Conservation (phyloP, 2,888 invertebrate genomes). For the Zonitis immaculata region DNA sequence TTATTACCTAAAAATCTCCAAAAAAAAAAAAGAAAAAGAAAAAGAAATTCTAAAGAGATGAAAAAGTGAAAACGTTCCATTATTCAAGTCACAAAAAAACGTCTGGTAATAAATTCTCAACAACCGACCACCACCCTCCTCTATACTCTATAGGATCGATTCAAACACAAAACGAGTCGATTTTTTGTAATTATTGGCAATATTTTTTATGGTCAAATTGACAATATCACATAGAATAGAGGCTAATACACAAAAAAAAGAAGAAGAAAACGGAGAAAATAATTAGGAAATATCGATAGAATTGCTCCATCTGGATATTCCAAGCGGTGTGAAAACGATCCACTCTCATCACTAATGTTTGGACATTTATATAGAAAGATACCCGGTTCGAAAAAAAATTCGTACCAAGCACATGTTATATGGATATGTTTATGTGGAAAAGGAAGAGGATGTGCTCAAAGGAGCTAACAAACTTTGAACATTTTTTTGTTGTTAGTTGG, state of each 20-base stretch:
- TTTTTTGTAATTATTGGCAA: background rate
- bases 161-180: background rate
- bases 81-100: background rate
- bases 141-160: too few relatives aligned
- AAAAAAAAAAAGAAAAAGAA: background rate
- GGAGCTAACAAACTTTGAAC: too few relatives aligned
- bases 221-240: too few relatives aligned
- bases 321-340: slow-evolving; percentile 26
- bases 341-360: slow-evolving; percentile 15
- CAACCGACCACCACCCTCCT: background rate
- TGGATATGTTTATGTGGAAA: too few relatives aligned
- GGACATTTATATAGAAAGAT: too few relatives aligned
- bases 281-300: background rate
- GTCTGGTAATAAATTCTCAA: background rate
- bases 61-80: background rate
- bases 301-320: background rate
- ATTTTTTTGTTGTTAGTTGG: too few relatives aligned
- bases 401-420: slow-evolving; percentile 8
- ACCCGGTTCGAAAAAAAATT: background rate
- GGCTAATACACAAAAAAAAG: slow-evolving; percentile 1
- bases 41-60: background rate
- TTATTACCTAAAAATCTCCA: background rate
- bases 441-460: slow-evolving; percentile 10
- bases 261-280: too few relatives aligned
- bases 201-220: background rate